Base-by-base conservation (phyloP, 2,888 invertebrate species). In the Nebria brevicollis region DNA sequence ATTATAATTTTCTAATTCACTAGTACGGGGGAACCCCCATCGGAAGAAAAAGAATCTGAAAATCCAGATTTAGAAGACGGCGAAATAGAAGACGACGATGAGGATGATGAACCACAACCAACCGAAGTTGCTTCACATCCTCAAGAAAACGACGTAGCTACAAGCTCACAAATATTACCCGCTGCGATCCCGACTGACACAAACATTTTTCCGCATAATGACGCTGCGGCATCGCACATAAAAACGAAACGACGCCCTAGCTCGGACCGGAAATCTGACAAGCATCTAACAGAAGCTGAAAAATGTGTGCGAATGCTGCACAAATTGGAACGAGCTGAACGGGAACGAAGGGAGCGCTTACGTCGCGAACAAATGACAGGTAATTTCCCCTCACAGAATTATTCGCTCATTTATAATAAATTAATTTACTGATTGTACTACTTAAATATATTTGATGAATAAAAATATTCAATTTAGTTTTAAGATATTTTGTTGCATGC, bases 51-150 rank as follows among this genome's bases (percentile, higher is more conserved):
- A 79, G 79, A 79, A 34, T 6, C 75, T 25, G 84, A 85, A 70
- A 81, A 82, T 64, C 78, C 84, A 86, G 96, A 96, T 87, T 91
- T 96, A 84, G 96, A 97, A 89, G 96, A 96, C 87, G 96, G 96
- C 74, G 96, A 96, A 89, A 96, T 96, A 85, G 95, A 95, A 83
- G 92, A 93, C 73, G 92, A 93, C 84, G 92, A 92, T 75, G 92
- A 92, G 83, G 92, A 91, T 73, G 90, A 90, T 25, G 87, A 85
- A 34, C 91, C 92, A 82, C 92, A 92, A 83, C 70, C 1, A 25
- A 91, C 90, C 54, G 91, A 91, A 85, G 68, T 68, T 70, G 83
- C 83, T 72, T 84, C 84, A 66, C 83, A 84, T 43, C 66, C 34
- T 68, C 77, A 66, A 25, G 82, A 86, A 41, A 86, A 86, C 72